phyloP scores from a whole-genome alignment of 2,888 invertebrate species.

The Zygothrica quintamaculata region DNA sequence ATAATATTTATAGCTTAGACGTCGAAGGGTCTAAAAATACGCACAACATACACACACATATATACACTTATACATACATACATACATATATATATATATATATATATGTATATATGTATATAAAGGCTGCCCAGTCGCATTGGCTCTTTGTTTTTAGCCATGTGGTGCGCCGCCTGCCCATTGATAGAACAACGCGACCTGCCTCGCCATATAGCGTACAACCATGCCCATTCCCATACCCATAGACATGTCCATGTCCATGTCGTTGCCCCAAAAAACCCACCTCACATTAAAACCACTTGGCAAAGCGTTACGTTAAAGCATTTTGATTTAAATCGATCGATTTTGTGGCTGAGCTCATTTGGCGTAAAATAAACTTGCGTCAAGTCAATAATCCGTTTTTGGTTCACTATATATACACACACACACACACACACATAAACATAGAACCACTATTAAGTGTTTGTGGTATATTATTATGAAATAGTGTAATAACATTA shows the following conservation, averaged over 20 bases:
- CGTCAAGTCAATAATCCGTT: constrained; percentile 78
- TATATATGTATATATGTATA: background rate
- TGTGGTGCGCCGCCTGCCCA: constrained; percentile 10
- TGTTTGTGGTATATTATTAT: constrained; percentile 46
- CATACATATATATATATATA: background rate
- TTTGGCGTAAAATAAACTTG: constrained; percentile 79
- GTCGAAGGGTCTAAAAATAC: constrained; percentile 78
- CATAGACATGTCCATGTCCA: background rate
- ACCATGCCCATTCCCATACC: background rate
- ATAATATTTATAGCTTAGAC: constrained; percentile 80
- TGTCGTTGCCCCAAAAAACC: background rate
- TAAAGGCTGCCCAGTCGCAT: constrained; percentile 41
- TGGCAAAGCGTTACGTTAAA: constrained; percentile 45
- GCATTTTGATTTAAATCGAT: constrained; percentile 78
- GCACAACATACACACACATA: constrained; percentile 45
- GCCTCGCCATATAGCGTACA: background rate
- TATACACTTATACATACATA: constrained; percentile 8
- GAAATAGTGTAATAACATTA: constrained; percentile 69
- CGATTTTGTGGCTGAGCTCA: constrained; percentile 78
- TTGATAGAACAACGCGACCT: background rate
- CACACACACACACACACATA: constrained; percentile 7
- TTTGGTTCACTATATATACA: constrained; percentile 7
- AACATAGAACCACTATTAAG: constrained; percentile 19
- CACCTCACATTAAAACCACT: constrained; percentile 34
- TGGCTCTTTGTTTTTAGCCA: constrained; percentile 21